Percentiles rank a stretch among this genome's conserved stretches.
Conservation (phyloP, 2,797 vertebrate species). For the Helicolenus hilgendorfi region DNA sequence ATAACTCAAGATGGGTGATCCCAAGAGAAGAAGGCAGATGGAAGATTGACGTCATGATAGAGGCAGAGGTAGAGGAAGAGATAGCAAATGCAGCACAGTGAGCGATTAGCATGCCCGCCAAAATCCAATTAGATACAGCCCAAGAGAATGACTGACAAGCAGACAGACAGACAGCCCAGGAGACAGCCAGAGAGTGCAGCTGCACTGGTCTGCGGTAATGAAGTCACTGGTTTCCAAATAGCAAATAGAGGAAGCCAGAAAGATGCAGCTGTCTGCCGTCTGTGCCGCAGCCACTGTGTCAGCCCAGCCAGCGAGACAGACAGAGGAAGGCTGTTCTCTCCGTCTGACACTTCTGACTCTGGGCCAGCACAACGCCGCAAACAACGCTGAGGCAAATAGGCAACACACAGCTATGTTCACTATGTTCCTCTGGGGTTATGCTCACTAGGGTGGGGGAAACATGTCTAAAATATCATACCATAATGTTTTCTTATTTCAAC, state of each 20-base stretch:
- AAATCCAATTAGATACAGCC: constrained; percentile 79
- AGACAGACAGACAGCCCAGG: constrained; percentile 68
- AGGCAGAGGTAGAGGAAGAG: constrained; percentile 32
- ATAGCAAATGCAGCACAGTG: constrained; percentile 38
- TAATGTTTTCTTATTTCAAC: not conserved
- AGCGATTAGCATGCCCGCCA: constrained; percentile 64
- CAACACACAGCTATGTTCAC: constrained; percentile 51
- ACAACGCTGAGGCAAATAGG: constrained; percentile 58
- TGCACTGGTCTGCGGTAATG: constrained; percentile 85
- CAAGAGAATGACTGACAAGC: constrained; percentile 65
- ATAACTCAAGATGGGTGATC: constrained; percentile 21
- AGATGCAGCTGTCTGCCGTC: constrained; percentile 88
- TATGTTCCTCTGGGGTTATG: constrained; percentile 6
- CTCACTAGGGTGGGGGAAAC: constrained; percentile 3
- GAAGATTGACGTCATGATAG: constrained; percentile 33
- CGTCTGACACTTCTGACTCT: constrained; percentile 81
- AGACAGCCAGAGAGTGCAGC: constrained; percentile 79
- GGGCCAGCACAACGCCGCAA: constrained; percentile 66
- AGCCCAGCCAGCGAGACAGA: constrained; percentile 66
- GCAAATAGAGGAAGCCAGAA: constrained; percentile 83
- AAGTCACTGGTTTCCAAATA: constrained; percentile 90
- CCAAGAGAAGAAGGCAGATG: constrained; percentile 18
- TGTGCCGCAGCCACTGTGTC: constrained; percentile 85
- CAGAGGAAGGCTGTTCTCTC: constrained; percentile 79
- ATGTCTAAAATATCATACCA: constrained; percentile 32